phyloP scores from a whole-genome alignment of 2,113 vertebrate species.

The Callithrix jacchus region DNA sequence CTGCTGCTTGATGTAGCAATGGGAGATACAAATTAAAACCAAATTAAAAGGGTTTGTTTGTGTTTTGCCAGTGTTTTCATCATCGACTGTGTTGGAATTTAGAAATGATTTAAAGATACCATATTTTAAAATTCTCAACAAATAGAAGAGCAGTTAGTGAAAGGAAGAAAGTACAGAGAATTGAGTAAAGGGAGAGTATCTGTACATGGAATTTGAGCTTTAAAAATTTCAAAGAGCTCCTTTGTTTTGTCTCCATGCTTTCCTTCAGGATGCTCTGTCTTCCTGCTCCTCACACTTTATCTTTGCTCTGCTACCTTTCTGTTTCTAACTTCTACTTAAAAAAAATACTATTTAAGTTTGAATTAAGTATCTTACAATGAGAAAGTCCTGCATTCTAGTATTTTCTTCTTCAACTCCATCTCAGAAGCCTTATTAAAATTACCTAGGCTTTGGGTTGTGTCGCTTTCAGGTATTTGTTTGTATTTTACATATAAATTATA shows the following conservation, averaged over 20 bases:
- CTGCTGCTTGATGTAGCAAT: not conserved
- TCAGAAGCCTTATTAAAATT: not conserved
- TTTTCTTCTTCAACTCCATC: not conserved
- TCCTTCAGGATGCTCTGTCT: not conserved
- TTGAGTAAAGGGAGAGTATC: not conserved
- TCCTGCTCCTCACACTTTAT: not conserved
- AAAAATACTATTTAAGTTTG: not conserved
- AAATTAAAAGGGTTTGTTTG: not conserved
- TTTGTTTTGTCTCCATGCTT: not conserved
- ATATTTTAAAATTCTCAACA: not conserved
- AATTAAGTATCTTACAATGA: not conserved
- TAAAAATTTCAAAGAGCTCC: not conserved
- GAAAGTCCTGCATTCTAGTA: not conserved
- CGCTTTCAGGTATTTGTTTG: not conserved
- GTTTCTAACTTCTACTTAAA: not conserved
- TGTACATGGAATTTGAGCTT: not conserved
- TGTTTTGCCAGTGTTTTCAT: not conserved
- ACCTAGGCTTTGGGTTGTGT: not conserved
- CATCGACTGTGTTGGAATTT: not conserved
- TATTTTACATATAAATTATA: not conserved
- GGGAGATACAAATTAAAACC: not conserved
- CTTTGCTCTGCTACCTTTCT: not conserved
- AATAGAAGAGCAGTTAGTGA: not conserved
- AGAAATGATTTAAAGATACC: not conserved
- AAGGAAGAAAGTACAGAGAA: not conserved